phyloP scores from a whole-genome alignment of 1,140 invertebrate genomes.

The Zelostemma sp. region DNA sequence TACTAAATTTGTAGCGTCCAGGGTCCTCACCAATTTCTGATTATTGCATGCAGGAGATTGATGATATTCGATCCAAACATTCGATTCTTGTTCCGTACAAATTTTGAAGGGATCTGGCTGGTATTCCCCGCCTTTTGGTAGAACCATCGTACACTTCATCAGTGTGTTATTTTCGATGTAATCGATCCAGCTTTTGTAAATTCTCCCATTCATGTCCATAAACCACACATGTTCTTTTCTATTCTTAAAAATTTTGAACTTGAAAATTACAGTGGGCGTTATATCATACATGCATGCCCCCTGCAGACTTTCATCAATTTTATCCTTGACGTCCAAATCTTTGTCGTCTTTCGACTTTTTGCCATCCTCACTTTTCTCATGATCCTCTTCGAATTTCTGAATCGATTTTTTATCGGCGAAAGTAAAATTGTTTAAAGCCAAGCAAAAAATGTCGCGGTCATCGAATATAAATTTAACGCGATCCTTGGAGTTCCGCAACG shows the following conservation, averaged over 20 bases:
- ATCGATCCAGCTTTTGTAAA: conserved; percentile 57
- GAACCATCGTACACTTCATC: conserved; percentile 53
- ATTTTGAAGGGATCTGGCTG: conserved; percentile 32
- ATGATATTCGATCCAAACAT: conserved; percentile 54
- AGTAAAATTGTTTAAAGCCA: conserved; percentile 9
- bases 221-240: conserved; percentile 38
- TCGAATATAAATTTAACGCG: conserved; percentile 43
- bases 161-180: conserved; percentile 56
- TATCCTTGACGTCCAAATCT: too few species aligned
- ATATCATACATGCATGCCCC: not conserved
- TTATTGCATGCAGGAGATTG: conserved; percentile 60
- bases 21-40: conserved; percentile 25
- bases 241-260: conserved; percentile 11
- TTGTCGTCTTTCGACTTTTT: not conserved
- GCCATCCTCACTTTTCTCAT: conserved; percentile 10
- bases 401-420: conserved; percentile 6
- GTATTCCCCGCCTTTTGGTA: conserved; percentile 59
- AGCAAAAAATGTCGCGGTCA: conserved; percentile 2
- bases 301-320: conserved; percentile 3
- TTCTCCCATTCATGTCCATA: conserved; percentile 52
- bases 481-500: conserved; percentile 11
- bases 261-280: conserved; percentile 33
- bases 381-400: not conserved
- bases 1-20: conserved; percentile 52
- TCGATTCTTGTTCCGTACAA: conserved; percentile 33